A percentile compares a stretch with the other conserved stretches of the same genome.
Conservation (phyloP, 2,113 vertebrate genomes). For the Rattus rattus region DNA sequence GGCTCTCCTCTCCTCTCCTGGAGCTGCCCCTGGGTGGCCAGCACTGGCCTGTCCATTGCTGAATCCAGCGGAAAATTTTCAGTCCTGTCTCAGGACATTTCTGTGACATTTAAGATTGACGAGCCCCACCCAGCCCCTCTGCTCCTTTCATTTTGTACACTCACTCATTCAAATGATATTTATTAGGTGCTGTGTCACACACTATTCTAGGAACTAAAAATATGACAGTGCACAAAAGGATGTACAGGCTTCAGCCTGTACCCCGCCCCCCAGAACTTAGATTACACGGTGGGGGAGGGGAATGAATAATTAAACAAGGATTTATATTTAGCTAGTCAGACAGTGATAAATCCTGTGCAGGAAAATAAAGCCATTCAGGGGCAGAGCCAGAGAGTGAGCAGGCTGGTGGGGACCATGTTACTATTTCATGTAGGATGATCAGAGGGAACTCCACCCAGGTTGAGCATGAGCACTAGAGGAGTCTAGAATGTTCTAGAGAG, state of each 20-base stretch:
- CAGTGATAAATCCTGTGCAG: not conserved
- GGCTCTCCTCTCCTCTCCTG: not conserved
- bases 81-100: not conserved
- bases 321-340: not conserved
- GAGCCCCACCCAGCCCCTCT: not conserved
- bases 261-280: not conserved
- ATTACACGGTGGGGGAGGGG: not conserved
- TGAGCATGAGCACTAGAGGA: not conserved
- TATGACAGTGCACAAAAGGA: conserved; percentile 20
- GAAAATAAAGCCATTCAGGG: not conserved
- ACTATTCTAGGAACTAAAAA: conserved; percentile 45
- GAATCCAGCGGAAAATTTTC: conserved; percentile 32
- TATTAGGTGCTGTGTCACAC: conserved; percentile 10
- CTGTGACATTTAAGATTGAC: conserved; percentile 9
- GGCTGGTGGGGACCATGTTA: not conserved
- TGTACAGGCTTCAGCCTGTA: not conserved
- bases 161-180: conserved; percentile 37
- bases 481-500: not conserved
- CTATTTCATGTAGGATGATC: not conserved
- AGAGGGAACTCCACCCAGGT: not conserved
- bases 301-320: conserved; percentile 7
- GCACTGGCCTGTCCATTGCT: not conserved
- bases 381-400: not conserved
- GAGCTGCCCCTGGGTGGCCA: not conserved
- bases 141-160: not conserved